Evolutionary conservation across 2,888 invertebrate genomes (phyloP), one percentile per base, ranked within the genome.

Genomic region (Pardosa pseudoannulata): DNA sequence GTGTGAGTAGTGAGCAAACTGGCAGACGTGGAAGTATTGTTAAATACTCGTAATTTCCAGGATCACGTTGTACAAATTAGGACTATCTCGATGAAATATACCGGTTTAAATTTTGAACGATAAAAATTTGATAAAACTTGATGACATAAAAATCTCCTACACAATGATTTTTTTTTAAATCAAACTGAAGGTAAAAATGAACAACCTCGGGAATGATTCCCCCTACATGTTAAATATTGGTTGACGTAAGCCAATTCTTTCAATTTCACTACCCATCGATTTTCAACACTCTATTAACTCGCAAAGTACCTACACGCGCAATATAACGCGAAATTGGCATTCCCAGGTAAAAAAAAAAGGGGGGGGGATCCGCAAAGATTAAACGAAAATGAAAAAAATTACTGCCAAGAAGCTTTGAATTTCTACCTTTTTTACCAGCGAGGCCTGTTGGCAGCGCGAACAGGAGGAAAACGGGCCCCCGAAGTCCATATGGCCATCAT

Each of bases 401-500:
- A 39, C 19, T n/a, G 23, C n/a, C 56, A 65, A 64, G 23, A 23
- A 56, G 65, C 31, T 65, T 16, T 29, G n/a, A 65, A 65, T 31
- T 65, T 65, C 31, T 16, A 65, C 29, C 65, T 39, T 31, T 62
- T 62, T 65, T 64, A 41, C 76, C 6, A 67, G 46, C 78, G 39
- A 76, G 56, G 36, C 73, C 65, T 64, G 32, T 41, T 28, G n/a
- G n/a, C 6, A 36, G 36, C 36, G 9, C n/a, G 79, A 73, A 79
- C 79, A 86, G 86, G 65, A 74, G 86, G 86, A 75, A 23, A 75
- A 74, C 79, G 79, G 82, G 50, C 31, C 36, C 28, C 65, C 65
- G 39, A 32, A 70, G 86, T 79, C 79, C 74, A 74, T 74, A 86
- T 86, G 73, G 74, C 70, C n/a, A 68, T 75, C 86, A 79, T 68